These are phyloP conservation scores for Athalia rosae DNA, from an alignment of 2,888 invertebrate genomes.

Conservation along the genomic window DNA sequence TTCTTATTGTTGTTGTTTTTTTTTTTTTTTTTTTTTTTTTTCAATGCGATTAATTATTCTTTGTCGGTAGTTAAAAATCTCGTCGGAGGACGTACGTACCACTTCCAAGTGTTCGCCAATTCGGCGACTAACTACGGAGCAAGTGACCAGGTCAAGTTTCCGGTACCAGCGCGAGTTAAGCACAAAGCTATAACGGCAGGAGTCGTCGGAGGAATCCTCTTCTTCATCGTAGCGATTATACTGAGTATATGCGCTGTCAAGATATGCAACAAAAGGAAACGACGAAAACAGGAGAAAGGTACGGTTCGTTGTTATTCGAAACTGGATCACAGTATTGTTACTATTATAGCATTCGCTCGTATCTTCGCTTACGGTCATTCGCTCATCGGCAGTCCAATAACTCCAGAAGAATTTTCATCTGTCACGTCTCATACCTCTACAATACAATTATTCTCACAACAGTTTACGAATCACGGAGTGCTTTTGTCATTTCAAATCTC, in stretches of 20 bases:
- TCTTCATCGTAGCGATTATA: slow-evolving; percentile 98
- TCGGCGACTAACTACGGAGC: slow-evolving; percentile 90
- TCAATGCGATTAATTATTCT: slow-evolving; percentile 40
- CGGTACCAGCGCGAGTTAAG: slow-evolving; percentile 92
- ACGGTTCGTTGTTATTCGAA: slow-evolving; percentile 65
- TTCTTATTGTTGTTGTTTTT: too few species aligned
- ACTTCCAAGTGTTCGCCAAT: slow-evolving; percentile 93
- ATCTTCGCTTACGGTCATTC: slow-evolving; percentile 42
- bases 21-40: too few species aligned
- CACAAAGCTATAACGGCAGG: slow-evolving; percentile 98
- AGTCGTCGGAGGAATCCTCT: slow-evolving; percentile 96
- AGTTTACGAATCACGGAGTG: not conserved
- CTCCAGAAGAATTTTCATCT: not conserved
- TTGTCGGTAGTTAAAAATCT: slow-evolving; percentile 87
- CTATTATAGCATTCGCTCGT: slow-evolving; percentile 25
- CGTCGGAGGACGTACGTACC: slow-evolving; percentile 92
- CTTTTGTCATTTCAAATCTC: not conserved
- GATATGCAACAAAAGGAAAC: slow-evolving; percentile 97
- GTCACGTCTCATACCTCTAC: not conserved
- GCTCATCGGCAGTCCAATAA: slow-evolving; percentile 18
- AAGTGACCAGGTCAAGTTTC: slow-evolving; percentile 91
- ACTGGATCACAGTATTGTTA: not conserved
- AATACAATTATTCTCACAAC: not conserved
- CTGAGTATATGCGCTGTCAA: slow-evolving; percentile 98
- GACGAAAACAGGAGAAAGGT: slow-evolving; percentile 99